Percentiles rank a stretch among this genome's conserved stretches.
These are phyloP conservation scores for Pterophyllum scalare DNA, from an alignment of 2,113 vertebrate genomes.

Conservation along the genomic window DNA sequence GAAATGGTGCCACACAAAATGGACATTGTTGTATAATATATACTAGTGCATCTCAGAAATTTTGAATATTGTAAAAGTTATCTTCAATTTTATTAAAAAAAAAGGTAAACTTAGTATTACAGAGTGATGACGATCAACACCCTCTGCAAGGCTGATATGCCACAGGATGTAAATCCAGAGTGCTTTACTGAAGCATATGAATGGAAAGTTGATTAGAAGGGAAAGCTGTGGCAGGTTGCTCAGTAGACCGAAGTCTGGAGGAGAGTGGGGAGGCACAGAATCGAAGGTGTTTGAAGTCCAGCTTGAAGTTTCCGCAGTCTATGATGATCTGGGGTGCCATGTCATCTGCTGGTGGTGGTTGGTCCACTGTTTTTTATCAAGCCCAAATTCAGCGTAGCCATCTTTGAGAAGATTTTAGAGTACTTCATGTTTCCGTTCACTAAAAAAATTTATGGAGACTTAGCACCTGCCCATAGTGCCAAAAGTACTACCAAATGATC, in stretches of 20 bases:
- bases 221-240: not conserved
- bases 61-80: not conserved
- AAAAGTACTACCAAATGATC: no score
- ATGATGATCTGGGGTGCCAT: accelerated
- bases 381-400: no score
- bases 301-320: not conserved
- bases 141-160: not conserved
- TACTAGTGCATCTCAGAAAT: not conserved
- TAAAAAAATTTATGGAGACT: no score
- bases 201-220: not conserved
- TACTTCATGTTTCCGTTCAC: no score
- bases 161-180: not conserved
- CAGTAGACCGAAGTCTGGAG: no score
- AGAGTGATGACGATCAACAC: not conserved
- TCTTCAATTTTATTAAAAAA: not conserved
- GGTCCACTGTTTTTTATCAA: not conserved
- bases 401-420: no score
- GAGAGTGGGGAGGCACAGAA: no score
- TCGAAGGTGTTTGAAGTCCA: no score
- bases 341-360: not conserved
- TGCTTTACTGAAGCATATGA: not conserved
- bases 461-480: no score
- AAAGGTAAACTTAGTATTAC: not conserved
- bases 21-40: not conserved
- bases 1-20: not conserved